These are phyloP conservation scores for Atopsyche davidsoni DNA, from an alignment of 1,140 invertebrate genomes.

Conservation along the genomic window DNA sequence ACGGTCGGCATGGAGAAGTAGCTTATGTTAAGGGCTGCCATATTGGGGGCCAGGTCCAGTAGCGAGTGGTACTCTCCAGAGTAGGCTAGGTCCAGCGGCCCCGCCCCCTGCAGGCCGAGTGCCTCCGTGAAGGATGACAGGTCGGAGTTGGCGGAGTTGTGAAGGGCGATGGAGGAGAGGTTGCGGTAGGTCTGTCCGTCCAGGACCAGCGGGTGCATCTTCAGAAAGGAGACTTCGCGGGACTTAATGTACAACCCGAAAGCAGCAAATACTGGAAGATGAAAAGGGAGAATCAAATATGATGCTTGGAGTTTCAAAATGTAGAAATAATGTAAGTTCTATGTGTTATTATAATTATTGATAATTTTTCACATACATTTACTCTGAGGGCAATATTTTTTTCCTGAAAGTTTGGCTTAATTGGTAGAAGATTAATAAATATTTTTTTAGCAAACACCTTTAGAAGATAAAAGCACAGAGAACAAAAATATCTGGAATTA, in stretches of 20 bases:
- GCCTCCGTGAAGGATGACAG: slow-evolving; percentile 40
- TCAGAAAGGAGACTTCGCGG: slow-evolving; percentile 54
- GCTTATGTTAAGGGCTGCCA: slow-evolving; percentile 59
- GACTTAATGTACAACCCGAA: slow-evolving; percentile 64
- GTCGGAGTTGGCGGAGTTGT: slow-evolving; percentile 41
- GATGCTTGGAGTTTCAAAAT: too few relatives aligned
- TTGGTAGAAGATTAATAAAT: too few relatives aligned
- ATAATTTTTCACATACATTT: too few relatives aligned
- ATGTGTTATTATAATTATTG: too few relatives aligned
- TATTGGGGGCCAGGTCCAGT: slow-evolving; percentile 53
- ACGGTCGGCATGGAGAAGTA: slow-evolving; percentile 47
- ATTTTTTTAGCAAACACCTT: too few relatives aligned
- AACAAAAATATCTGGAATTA: too few relatives aligned
- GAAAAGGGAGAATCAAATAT: slow-evolving; percentile 12
- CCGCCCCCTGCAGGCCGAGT: slow-evolving; percentile 41
- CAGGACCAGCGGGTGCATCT: slow-evolving; percentile 56
- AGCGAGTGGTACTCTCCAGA: slow-evolving; percentile 59
- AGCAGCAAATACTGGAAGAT: slow-evolving; percentile 51
- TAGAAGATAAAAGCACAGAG: not conserved
- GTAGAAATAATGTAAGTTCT: too few relatives aligned
- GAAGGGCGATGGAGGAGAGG: slow-evolving; percentile 45
- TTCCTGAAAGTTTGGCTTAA: too few relatives aligned
- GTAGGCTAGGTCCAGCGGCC: slow-evolving; percentile 49
- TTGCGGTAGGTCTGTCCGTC: slow-evolving; percentile 49
- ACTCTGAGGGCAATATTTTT: too few relatives aligned